phyloP scores from a whole-genome alignment of 2,797 vertebrate species.

The Parauchenoglanis punctatus region DNA sequence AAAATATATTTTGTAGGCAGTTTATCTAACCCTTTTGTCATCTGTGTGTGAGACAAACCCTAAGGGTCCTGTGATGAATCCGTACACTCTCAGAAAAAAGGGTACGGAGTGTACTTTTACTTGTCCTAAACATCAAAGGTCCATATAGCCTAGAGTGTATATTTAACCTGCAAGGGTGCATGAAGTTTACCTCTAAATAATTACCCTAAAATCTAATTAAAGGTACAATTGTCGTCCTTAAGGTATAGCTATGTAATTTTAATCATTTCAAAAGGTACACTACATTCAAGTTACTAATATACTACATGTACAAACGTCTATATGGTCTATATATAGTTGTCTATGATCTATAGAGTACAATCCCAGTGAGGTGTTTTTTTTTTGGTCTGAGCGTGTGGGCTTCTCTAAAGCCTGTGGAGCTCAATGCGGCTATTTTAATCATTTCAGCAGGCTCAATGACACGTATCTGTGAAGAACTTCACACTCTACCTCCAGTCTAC shows the following conservation, averaged over 20 bases:
- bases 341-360: neutral
- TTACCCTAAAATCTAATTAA: neutral
- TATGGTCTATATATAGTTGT: no score
- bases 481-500: slow-evolving; percentile 64
- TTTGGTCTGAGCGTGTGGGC: neutral
- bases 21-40: slow-evolving; percentile 49
- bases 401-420: slow-evolving; percentile 46
- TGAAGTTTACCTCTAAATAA: neutral
- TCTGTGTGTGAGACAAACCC: slow-evolving; percentile 55
- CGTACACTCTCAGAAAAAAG: neutral
- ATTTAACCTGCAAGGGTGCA: neutral
- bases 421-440: slow-evolving; percentile 51
- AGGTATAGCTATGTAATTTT: neutral
- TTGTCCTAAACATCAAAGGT: neutral
- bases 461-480: slow-evolving; percentile 66
- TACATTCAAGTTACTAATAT: neutral
- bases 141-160: neutral
- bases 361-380: neutral
- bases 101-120: neutral
- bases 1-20: neutral
- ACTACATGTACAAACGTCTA: neutral
- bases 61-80: slow-evolving; percentile 52
- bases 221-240: no score
- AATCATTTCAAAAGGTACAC: neutral
- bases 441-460: slow-evolving; percentile 54